phyloP scores from a whole-genome alignment of 2,113 vertebrate genomes.

The Casuarius casuarius region DNA sequence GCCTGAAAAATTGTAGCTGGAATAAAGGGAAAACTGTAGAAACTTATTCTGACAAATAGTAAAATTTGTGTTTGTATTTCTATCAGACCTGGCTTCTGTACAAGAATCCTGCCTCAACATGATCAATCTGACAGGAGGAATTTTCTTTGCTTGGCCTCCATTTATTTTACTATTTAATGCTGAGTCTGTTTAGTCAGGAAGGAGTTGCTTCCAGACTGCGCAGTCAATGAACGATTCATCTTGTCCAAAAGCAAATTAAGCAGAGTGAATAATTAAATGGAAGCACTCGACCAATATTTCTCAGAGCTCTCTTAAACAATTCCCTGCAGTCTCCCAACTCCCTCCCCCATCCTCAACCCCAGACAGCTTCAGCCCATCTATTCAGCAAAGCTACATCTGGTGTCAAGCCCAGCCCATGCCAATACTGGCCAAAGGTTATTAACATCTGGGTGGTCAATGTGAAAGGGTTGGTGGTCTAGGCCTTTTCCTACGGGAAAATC shows the following conservation, averaged over 20 bases:
- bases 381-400: neutral
- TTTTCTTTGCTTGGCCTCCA: conserved; percentile 43
- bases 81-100: conserved; percentile 8
- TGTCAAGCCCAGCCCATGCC: neutral
- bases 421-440: neutral
- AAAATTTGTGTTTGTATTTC: conserved; percentile 34
- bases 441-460: conserved; percentile 37
- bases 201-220: conserved; percentile 40
- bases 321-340: conserved; percentile 23
- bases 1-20: neutral
- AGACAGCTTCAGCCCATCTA: neutral
- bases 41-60: neutral
- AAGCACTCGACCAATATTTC: conserved; percentile 61
- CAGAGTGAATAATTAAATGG: conserved; percentile 70
- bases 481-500: conserved; percentile 18
- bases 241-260: conserved; percentile 70
- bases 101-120: neutral
- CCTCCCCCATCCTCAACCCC: neutral
- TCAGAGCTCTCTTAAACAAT: conserved; percentile 50
- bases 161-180: conserved; percentile 57
- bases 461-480: conserved; percentile 16
- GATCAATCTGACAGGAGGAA: conserved; percentile 46
- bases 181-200: conserved; percentile 62
- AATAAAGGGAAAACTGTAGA: neutral
- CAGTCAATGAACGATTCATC: conserved; percentile 65